Conservation (phyloP, 2,113 vertebrate species). For the Pachyramphus minor region DNA sequence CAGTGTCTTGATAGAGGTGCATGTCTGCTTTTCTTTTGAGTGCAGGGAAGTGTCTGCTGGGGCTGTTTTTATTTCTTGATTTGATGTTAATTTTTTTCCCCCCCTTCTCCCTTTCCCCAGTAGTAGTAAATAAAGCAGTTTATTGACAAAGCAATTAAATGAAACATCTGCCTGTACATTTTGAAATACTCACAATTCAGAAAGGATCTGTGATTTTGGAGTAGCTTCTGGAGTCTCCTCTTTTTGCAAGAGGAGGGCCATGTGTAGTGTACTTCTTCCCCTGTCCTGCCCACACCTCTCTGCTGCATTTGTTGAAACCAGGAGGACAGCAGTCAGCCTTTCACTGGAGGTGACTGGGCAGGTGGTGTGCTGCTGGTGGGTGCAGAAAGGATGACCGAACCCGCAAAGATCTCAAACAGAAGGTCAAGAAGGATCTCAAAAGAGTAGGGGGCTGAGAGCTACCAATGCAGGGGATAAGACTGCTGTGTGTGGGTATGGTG, state of each 20-base stretch:
- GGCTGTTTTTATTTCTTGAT: neutral
- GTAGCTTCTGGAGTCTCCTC: neutral
- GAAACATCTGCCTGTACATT: neutral
- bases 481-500: neutral
- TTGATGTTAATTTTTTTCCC: neutral
- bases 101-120: neutral
- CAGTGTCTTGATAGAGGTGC: neutral
- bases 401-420: neutral
- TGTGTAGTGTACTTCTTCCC: neutral
- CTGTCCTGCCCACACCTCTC: neutral
- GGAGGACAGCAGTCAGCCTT: neutral
- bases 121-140: neutral
- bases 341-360: neutral
- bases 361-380: rapidly evolving
- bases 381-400: neutral
- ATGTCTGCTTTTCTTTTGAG: neutral
- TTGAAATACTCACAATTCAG: neutral
- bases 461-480: neutral
- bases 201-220: neutral
- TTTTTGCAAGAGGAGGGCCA: neutral
- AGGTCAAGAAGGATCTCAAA: neutral
- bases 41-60: neutral
- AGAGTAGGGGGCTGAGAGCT: neutral
- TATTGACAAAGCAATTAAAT: neutral
- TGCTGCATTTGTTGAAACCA: neutral